Base-by-base conservation (phyloP, 2,113 vertebrate genomes). In the Nesoenas mayeri region DNA sequence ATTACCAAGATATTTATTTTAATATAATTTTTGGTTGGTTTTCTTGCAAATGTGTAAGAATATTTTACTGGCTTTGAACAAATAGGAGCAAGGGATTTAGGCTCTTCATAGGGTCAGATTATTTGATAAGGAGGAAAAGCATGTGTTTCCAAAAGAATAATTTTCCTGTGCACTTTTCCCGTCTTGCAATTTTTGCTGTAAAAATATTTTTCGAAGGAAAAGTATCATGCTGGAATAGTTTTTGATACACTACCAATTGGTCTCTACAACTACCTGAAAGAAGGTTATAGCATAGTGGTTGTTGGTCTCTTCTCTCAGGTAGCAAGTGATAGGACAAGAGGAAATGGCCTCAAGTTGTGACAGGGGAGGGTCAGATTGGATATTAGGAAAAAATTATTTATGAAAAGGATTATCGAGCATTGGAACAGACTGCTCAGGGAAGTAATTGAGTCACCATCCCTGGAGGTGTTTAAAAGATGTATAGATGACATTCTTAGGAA, bases 1-100 rank as follows among this genome's bases (percentile, higher is more conserved):
- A 91, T 70, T 53, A 78, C 12, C 11, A 60, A 48, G 32, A 38
- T 95, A 51, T 84, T 95, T 96, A 77, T 70, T 91, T 95, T 79
- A 78, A 34, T 65, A 69, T 50, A 24, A 73, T 91, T 83, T 88
- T 86, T 78, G 11, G 12, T 90, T 85, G 47, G 3, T 69, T 85
- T 95, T 94, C 51, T 88, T 88, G 28, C 22, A 77, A 60, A 62
- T 32, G 3, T 40, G 7, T 54, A 36, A 70, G 28, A n/a, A 5
- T 85, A 34, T 77, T 94, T 79, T 73, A 72, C 17, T 48, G 31
- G 5, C 10, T 57, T 57, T 28, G 34, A 92, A 66, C 9, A 92
- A 95, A 82, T 5, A 79, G 3, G 17, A 20, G 15, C 14, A 54
- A 84, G 16, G 17, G 25, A 61, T 79, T 95, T 69, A 50, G 32